These are phyloP conservation scores for Cnemophilus loriae DNA, from an alignment of 2,113 vertebrate genomes.

Conservation along the genomic window DNA sequence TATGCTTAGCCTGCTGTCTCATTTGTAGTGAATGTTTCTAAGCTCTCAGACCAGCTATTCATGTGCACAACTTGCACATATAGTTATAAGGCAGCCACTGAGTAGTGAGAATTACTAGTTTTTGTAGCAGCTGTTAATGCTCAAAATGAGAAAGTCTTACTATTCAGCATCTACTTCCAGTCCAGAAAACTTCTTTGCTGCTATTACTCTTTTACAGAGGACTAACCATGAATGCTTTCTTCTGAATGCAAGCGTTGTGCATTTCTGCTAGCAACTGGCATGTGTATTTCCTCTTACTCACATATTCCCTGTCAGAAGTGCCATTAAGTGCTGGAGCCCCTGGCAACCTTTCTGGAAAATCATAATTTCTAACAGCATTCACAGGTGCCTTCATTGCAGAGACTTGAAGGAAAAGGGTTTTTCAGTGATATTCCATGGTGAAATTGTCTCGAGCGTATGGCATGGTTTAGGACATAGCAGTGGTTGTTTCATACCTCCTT, in stretches of 20 bases:
- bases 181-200: not conserved
- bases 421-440: not conserved
- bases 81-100: not conserved
- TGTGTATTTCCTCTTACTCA: constrained; percentile 27
- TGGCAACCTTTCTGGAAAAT: constrained; percentile 27
- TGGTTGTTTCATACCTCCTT: not conserved
- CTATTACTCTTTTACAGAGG: not conserved
- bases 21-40: not conserved
- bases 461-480: not conserved
- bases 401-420: not conserved
- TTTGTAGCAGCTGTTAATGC: not conserved
- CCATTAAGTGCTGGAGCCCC: not conserved
- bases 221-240: not conserved
- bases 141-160: not conserved
- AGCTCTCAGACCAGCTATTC: not conserved
- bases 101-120: not conserved
- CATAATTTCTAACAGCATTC: constrained; percentile 2
- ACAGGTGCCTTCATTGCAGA: constrained; percentile 29
- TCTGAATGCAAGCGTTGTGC: not conserved
- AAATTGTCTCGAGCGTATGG: not conserved
- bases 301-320: constrained; percentile 15
- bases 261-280: not conserved
- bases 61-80: not conserved
- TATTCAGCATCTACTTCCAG: not conserved
- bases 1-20: not conserved